Base-by-base conservation (phyloP, 1,140 invertebrate genomes). In the Heliothis virescens region DNA sequence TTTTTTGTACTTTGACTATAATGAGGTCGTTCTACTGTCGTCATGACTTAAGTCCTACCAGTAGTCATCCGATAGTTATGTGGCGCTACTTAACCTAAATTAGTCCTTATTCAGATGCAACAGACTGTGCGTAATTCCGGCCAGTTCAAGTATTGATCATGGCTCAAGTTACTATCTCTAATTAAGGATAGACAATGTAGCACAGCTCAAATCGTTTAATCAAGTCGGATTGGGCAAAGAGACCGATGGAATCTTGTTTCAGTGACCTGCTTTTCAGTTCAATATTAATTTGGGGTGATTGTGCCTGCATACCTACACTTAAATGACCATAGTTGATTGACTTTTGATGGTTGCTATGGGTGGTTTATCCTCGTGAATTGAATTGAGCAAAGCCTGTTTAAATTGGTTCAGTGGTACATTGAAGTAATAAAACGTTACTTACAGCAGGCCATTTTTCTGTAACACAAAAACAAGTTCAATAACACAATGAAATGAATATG, bases 131-230 rank as follows among this genome's bases (percentile, higher is more conserved):
- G 21, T 76, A 76, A 63, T 16, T 5, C 21, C 63, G 52, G 18
- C 53, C 26, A 48, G 62, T 69, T 57, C 52, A 57, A 80, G 79
- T 80, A 71, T 74, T 71, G 55, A 74, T 79, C 81, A 82, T 60
- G 74, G 78, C 79, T 87, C 82, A 80, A 82, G 79, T 90, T 89
- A 86, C 85, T 84, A 79, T 74, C 76, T 76, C 77, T 79, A 88
- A 89, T 90, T 86, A 82, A 82, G 80, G 59, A 79, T 71, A 82
- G 77, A 63, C 74, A 53, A 76, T 48, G 59, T 76, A 65, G 74
- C 71, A 76, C 80, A 79, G 79, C 77, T 69, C 76, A 82, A 82
- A 83, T 82, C 69, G 83, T 55, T 83, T 82, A 82, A 84, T 85
- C 67, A 71, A 78, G 18, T 57, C 41, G 76, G 77, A 86, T 86